Base-by-base conservation (phyloP, 30 jellyfish, hydroid and myxozoan species). In the Chrysaora quinquecirrha region DNA sequence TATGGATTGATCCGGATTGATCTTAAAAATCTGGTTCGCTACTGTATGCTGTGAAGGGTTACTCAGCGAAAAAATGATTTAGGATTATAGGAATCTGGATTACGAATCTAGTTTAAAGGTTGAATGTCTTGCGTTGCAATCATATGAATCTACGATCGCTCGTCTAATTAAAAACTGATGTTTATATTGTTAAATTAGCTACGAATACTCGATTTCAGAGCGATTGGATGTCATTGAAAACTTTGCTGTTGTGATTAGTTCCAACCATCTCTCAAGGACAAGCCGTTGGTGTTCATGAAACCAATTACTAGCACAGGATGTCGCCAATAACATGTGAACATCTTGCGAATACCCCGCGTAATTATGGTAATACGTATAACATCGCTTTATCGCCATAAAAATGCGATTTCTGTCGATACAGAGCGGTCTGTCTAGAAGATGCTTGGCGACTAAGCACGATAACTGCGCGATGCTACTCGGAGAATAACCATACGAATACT, bases 341-440 rank as follows among this genome's bases (percentile, higher is more conserved):
- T 91, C 98, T 60, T 91, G 96, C 82, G 98, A 65, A 56, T 91
- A 91, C 14, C 98, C 98, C 3, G 98, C 98, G 81, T 91, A 91
- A 46, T 85, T 85, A 64, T 91, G 96, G 54, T 91, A 91, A 60
- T 91, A 91, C 2, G 96, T 91, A 61, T 73, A 91, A 61, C 96
- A 91, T 54, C 98, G 98, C 71, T 91, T 91, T 49, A 91, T 91
- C 38, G 98, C 98, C 96, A 85, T 91, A 33, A 91, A 91, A 18
- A 91, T 80, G 1, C 98, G 90, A 77, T 91, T 91, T 46, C 98
- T 83, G 76, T 91, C 98, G 64, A 91, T 62, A 64, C 96, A 76
- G 2, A 88, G 54, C 29, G 98, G 98, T 34, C 85, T 73, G 23
- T 82, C 95, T 48, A 91, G 98, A 1, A 91, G 85, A 48, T 91